Conservation (phyloP, 1,140 invertebrate genomes). For the Popillia japonica region DNA sequence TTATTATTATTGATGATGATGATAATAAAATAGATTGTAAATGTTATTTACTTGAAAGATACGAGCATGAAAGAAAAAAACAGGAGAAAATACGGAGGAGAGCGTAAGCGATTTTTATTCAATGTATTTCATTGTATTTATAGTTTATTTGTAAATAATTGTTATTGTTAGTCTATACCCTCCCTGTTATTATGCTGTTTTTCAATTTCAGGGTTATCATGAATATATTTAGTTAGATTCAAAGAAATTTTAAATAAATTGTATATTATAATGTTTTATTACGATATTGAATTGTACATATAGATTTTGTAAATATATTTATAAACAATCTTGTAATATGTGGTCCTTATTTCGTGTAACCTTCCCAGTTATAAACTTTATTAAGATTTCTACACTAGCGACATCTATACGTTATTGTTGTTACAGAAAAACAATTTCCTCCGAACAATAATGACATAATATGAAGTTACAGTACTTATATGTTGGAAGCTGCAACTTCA, state of each 20-base stretch:
- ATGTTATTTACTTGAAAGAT: conserved; percentile 9
- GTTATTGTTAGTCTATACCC: conserved; percentile 44
- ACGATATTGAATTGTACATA: conserved; percentile 55
- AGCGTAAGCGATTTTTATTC: conserved; percentile 34
- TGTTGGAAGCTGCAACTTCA: too few relatives aligned
- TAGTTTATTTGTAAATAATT: conserved; percentile 46
- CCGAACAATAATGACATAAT: too few relatives aligned
- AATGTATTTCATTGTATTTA: conserved; percentile 42
- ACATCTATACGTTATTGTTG: too few relatives aligned
- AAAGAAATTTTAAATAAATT: conserved; percentile 52
- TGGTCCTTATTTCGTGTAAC: background rate
- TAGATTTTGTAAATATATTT: conserved; percentile 59
- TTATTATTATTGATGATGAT: conserved; percentile 38
- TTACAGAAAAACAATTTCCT: too few relatives aligned
- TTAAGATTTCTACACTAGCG: too few relatives aligned
- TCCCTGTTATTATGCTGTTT: conserved; percentile 50
- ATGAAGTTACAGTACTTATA: too few relatives aligned
- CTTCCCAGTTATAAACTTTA: too few relatives aligned
- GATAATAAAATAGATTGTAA: conserved; percentile 5
- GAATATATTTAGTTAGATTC: conserved; percentile 40
- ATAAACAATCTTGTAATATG: conserved; percentile 49
- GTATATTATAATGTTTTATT: conserved; percentile 57
- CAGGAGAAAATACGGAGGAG: background rate
- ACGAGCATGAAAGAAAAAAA: background rate
- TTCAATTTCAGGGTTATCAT: conserved; percentile 47